A percentile compares a stretch with the other conserved stretches of the same genome.
Evolutionary conservation across 2,888 invertebrate species (phyloP).

Genomic region (Bedellia somnulentella): DNA sequence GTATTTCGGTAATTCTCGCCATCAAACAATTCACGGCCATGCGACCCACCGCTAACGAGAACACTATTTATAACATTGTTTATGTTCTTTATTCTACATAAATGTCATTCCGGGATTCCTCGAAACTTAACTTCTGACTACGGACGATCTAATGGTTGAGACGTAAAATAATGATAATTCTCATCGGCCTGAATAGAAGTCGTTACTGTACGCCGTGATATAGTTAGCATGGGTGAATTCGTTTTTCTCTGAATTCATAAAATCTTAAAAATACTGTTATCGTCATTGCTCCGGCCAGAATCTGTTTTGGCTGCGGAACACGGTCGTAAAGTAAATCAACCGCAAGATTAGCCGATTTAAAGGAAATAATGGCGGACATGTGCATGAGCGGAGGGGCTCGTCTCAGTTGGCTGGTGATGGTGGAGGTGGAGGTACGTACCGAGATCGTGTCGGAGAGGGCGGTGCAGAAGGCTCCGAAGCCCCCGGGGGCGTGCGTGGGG

Average conservation of each 20-base stretch:
- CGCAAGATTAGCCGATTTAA: not conserved
- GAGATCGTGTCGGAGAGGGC: conserved; percentile 53
- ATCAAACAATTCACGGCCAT: conserved; percentile 47
- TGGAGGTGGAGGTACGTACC: conserved; percentile 28
- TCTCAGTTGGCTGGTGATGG: not conserved
- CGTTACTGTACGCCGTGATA: no score
- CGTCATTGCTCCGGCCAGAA: no score
- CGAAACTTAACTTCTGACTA: conserved; percentile 20
- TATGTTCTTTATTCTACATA: conserved; percentile 50
- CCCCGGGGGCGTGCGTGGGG: conserved; percentile 28
- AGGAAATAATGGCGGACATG: no score
- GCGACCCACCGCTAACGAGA: conserved; percentile 51
- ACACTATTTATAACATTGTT: conserved; percentile 59
- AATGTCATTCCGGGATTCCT: conserved; percentile 23
- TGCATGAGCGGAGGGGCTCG: not conserved
- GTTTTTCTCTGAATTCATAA: no score
- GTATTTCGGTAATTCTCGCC: conserved; percentile 58
- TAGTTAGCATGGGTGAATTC: no score
- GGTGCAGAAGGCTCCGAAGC: conserved; percentile 56
- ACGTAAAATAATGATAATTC: no score
- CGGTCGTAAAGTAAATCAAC: conserved; percentile 14
- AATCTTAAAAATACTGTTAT: no score
- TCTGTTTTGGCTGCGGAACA: conserved; percentile 20
- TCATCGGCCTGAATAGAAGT: no score
- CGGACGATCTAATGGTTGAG: no score